These are phyloP conservation scores for Drosophila subsilvestris DNA, from an alignment of 2,888 invertebrate genomes.

Conservation along the genomic window DNA sequence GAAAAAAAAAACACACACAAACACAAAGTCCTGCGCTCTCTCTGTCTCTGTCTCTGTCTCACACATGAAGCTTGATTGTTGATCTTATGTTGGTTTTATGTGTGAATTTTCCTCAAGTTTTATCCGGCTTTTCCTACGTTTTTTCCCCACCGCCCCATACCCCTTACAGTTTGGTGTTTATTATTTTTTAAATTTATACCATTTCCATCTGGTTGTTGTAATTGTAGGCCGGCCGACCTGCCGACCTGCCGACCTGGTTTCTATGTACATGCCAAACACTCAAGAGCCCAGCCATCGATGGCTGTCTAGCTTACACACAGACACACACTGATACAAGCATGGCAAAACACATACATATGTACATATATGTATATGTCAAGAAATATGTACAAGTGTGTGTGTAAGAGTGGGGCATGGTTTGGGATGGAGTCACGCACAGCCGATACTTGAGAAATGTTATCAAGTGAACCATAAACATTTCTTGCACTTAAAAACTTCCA, in stretches of 20 bases:
- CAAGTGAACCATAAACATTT: conserved; percentile 69
- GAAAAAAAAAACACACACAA: conserved; percentile 6
- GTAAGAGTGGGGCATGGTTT: conserved; percentile 7
- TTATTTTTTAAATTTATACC: conserved; percentile 32
- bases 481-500: conserved; percentile 71
- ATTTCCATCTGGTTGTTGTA: conserved; percentile 10
- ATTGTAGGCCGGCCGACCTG: conserved; percentile 32
- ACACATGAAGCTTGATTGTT: conserved; percentile 43
- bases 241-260: conserved; percentile 17
- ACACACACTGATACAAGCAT: not conserved
- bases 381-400: conserved; percentile 23
- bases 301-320: not conserved
- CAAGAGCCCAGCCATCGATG: not conserved
- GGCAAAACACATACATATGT: not conserved
- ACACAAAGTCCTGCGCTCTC: conserved; percentile 4
- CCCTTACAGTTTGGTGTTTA: conserved; percentile 18
- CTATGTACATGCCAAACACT: not conserved
- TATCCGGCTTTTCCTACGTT: not conserved
- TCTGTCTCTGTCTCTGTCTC: not conserved
- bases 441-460: conserved; percentile 52
- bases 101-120: conserved; percentile 7
- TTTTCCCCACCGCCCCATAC: too few relatives aligned
- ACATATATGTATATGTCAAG: not conserved
- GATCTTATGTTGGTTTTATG: conserved; percentile 21
- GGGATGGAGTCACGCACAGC: conserved; percentile 41